Evolutionary conservation across 2,113 vertebrate genomes (phyloP), one percentile per base, ranked within the genome.

Genomic region (Thymallus thymallus): DNA sequence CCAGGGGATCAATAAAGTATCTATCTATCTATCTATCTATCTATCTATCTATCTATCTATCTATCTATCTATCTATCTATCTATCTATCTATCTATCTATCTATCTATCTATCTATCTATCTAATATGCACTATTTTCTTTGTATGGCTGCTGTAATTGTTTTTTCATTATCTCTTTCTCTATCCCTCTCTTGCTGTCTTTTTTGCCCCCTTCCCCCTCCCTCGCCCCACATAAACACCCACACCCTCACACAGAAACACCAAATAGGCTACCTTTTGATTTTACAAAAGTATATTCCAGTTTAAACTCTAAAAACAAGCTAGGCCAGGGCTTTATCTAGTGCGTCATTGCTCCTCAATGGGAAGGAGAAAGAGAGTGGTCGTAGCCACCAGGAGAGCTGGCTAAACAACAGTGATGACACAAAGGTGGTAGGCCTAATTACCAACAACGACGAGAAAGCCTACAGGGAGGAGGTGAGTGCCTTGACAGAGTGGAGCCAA

Each of bases 51-150:
- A n/a, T n/a, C n/a, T n/a, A n/a, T n/a, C n/a, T n/a, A n/a, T n/a
- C n/a, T n/a, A n/a, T n/a, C n/a, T n/a, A n/a, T n/a, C n/a, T n/a
- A n/a, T n/a, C n/a, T n/a, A n/a, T n/a, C n/a, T n/a, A n/a, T n/a
- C n/a, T n/a, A n/a, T n/a, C n/a, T n/a, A n/a, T n/a, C n/a, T n/a
- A n/a, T n/a, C n/a, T n/a, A n/a, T n/a, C n/a, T n/a, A n/a, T n/a
- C n/a, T n/a, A n/a, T n/a, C n/a, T n/a, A n/a, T n/a, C n/a, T n/a
- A n/a, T n/a, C n/a, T n/a, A n/a, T n/a, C n/a, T n/a, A n/a, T n/a
- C n/a, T n/a, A 85, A 85, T 85, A 84, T 65, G 55, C 75, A 63
- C 77, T 75, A 67, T 78, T 83, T 73, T 73, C 67, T 72, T 62
- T 80, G 78, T 79, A 83, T 64, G 78, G 80, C 72, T 29, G 24